Evolutionary conservation across 2,113 vertebrate genomes (phyloP), one percentile per base, ranked within the genome.

Genomic region (Plotosus lineatus): DNA sequence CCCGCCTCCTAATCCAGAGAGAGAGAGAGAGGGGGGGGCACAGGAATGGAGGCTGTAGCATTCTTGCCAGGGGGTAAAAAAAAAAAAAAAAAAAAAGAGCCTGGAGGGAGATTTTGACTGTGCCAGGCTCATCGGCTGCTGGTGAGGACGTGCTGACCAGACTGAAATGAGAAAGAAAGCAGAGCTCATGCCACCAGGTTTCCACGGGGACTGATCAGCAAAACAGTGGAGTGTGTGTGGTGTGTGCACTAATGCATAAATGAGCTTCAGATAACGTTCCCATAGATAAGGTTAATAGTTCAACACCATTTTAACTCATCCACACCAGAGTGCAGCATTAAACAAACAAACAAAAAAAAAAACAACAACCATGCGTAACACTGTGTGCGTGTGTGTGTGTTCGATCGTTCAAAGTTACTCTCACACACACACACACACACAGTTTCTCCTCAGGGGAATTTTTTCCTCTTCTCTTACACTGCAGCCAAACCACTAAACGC

Each of bases 401-500:
- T 33, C 72, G 42, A 51, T 51, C 23, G 74, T 44, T 74, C 33
- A 53, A 48, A 81, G 50, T 76, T 31, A 65, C 75, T 71, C 81
- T 28, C 75, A 55, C 53, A 53, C 53, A 75, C 79, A 82, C 51
- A 77, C 26, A 69, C 81, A 58, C 33, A 53, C 84, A 76, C 26
- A 6, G 65, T 63, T 68, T 75, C 71, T 83, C 84, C 74, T 72
- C 72, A 60, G 40, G 73, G 76, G 46, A 36, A 79, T 82, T 84
- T 71, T 68, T 77, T 66, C 80, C 80, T 81, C 83, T 80, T 63
- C 84, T 80, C 77, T 76, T 76, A 84, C 85, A 90, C 84, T 88
- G 85, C 86, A 80, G 81, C 65, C 80, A 65, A 82, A 85, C 80
- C 83, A 79, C 88, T 87, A 85, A 80, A 69, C 75, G 77, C 83